Conservation (phyloP, 2,113 vertebrate species). For the Stictonetta naevosa region DNA sequence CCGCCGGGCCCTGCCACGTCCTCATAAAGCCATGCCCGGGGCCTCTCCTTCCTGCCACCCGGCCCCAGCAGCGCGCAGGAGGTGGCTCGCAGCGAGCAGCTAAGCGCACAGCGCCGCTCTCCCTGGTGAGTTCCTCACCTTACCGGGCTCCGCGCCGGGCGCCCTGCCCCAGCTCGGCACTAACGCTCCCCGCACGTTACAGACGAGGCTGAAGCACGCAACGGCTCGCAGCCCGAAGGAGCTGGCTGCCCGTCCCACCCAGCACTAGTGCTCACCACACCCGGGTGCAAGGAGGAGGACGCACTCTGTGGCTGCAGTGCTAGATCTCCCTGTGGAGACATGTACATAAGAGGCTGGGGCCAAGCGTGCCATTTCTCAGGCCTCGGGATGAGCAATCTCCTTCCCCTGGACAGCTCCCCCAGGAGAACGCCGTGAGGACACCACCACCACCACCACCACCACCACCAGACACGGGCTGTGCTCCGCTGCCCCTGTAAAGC, state of each 20-base stretch:
- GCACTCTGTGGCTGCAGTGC: rapidly evolving
- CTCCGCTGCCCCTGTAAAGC: rapidly evolving
- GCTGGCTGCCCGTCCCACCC: neutral
- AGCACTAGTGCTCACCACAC: rapidly evolving
- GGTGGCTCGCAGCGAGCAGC: neutral
- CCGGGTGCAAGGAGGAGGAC: neutral
- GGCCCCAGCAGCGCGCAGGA: neutral
- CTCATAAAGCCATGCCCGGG: rapidly evolving
- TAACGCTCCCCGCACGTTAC: neutral
- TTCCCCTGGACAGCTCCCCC: neutral
- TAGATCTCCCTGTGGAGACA: neutral
- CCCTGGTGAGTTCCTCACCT: neutral
- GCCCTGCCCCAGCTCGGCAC: neutral
- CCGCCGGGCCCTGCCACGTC: neutral
- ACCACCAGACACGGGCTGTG: rapidly evolving
- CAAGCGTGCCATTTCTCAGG: neutral
- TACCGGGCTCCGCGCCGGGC: neutral
- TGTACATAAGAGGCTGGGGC: neutral
- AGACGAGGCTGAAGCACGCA: neutral
- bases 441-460: neutral
- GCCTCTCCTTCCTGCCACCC: neutral
- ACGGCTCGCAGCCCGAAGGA: neutral
- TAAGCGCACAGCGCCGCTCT: neutral
- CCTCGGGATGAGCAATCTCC: neutral
- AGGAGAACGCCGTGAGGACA: neutral